These are phyloP conservation scores for Tylochromis polylepis DNA, from an alignment of 2,113 vertebrate species.

Conservation along the genomic window DNA sequence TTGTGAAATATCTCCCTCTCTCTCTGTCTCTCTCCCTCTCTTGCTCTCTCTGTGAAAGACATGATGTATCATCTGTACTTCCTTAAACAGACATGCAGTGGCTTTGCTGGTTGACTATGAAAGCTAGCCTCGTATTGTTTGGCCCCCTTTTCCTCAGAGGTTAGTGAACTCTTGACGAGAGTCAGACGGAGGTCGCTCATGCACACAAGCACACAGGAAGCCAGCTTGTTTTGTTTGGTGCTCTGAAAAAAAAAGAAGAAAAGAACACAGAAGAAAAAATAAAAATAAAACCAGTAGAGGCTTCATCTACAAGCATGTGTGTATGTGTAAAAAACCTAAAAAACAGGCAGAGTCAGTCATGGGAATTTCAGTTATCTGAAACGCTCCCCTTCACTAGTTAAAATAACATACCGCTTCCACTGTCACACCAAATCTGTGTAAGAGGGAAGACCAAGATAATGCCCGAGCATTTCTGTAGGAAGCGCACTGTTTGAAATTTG, in stretches of 20 bases:
- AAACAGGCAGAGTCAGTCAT: slow-evolving; percentile 39
- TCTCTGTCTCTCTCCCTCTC: background rate
- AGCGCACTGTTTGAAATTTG: slow-evolving; percentile 5
- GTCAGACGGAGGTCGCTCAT: slow-evolving; percentile 29
- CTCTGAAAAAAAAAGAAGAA: background rate
- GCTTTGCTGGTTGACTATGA: slow-evolving; percentile 1
- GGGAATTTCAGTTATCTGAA: slow-evolving; percentile 53
- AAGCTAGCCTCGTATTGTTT: slow-evolving; percentile 40
- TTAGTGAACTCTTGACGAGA: slow-evolving; percentile 26
- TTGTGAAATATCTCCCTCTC: slow-evolving; percentile 1
- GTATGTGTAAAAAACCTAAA: slow-evolving; percentile 11
- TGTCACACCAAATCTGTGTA: slow-evolving; percentile 52
- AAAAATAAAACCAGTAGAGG: background rate
- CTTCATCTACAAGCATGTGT: slow-evolving; percentile 12
- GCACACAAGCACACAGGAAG: slow-evolving; percentile 46
- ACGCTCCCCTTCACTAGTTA: slow-evolving; percentile 44
- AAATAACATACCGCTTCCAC: slow-evolving; percentile 61
- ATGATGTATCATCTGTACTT: slow-evolving; percentile 42
- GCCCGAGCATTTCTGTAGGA: slow-evolving; percentile 8
- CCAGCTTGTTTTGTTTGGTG: slow-evolving; percentile 40
- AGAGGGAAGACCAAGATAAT: slow-evolving; percentile 51
- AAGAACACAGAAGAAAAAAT: background rate
- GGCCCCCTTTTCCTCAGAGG: slow-evolving; percentile 32
- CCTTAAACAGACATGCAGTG: slow-evolving; percentile 36
- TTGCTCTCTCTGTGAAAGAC: slow-evolving; percentile 14